These are phyloP conservation scores for Timandra comae DNA, from an alignment of 2,888 invertebrate genomes.

Conservation along the genomic window DNA sequence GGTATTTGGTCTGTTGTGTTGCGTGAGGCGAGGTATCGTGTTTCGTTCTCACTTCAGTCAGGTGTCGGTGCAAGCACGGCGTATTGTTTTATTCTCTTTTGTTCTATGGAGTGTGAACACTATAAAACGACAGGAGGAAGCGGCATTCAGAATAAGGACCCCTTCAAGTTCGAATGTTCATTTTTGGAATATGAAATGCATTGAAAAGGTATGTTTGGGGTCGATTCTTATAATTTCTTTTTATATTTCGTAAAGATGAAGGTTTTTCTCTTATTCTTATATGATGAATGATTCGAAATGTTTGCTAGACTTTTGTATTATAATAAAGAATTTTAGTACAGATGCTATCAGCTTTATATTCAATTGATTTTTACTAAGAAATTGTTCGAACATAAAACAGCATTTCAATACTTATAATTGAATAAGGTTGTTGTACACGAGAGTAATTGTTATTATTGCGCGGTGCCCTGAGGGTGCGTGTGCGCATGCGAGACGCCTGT, in stretches of 20 bases:
- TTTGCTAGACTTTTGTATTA: too few relatives aligned
- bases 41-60: slow-evolving; percentile 72
- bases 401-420: too few relatives aligned
- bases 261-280: background rate
- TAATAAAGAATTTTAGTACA: too few relatives aligned
- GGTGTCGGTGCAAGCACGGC: slow-evolving; percentile 69
- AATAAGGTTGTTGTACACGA: too few relatives aligned
- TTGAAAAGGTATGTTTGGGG: slow-evolving; percentile 30
- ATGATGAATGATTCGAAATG: too few relatives aligned
- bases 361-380: too few relatives aligned
- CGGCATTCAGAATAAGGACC: slow-evolving; percentile 46
- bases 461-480: too few relatives aligned
- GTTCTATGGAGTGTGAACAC: slow-evolving; percentile 69
- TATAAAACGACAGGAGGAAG: slow-evolving; percentile 55
- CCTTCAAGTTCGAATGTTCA: slow-evolving; percentile 19
- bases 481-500: slow-evolving; percentile 5
- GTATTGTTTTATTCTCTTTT: slow-evolving; percentile 65
- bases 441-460: too few relatives aligned
- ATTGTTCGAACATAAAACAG: too few relatives aligned
- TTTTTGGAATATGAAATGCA: slow-evolving; percentile 32
- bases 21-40: slow-evolving; percentile 46
- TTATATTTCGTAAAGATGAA: slow-evolving; percentile 28
- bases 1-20: slow-evolving; percentile 22
- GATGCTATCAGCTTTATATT: too few relatives aligned
- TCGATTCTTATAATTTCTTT: slow-evolving; percentile 30